Evolutionary conservation across 2,888 invertebrate species (phyloP), one percentile per base, ranked within the genome.

Genomic region (Volucella bombylans): DNA sequence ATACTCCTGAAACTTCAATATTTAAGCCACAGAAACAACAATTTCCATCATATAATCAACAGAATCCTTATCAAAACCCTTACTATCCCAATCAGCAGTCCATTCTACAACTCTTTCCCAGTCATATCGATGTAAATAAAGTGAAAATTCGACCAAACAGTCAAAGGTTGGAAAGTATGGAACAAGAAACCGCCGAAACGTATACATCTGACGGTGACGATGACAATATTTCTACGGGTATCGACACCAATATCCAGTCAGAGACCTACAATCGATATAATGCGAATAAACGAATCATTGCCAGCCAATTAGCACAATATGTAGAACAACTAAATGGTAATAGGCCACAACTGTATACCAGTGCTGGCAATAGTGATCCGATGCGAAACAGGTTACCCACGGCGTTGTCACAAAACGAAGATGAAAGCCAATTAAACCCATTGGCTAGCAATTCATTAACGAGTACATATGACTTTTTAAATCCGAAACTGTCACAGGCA

Each of bases 101-200:
- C 1, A 45, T 83, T 12, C 59, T 71, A 8, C 59, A 83, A 39
- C 67, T 87, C 55, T 90, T 89, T 45, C 88, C 90, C 0, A 67
- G 87, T 4, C 89, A 88, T 31, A 87, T 89, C 50, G 87, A 89
- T 23, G 83, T 88, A 45, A 87, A 89, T 18, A 88, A 89, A 67
- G 89, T 89, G 11, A 89, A 89, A 81, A 88, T 90, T 23, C 88
- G 90, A 41, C 91, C 91, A n/a, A 90, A 91, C 86, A 88, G 90
- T 41, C 90, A 91, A 62, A 89, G 89, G 86, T 87, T 89, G 87
- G 90, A 90, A 87, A 90, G 89, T 87, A 89, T 90, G 87, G 87
- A 88, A 54, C 65, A 86, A 81, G 69, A 87, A 71, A 12, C 86
- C 10, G 79, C 74, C 57, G 89, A 90, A 64, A 87, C 87, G 43